These are phyloP conservation scores for Pyrrhia umbra DNA, from an alignment of 2,888 invertebrate species.

Conservation along the genomic window DNA sequence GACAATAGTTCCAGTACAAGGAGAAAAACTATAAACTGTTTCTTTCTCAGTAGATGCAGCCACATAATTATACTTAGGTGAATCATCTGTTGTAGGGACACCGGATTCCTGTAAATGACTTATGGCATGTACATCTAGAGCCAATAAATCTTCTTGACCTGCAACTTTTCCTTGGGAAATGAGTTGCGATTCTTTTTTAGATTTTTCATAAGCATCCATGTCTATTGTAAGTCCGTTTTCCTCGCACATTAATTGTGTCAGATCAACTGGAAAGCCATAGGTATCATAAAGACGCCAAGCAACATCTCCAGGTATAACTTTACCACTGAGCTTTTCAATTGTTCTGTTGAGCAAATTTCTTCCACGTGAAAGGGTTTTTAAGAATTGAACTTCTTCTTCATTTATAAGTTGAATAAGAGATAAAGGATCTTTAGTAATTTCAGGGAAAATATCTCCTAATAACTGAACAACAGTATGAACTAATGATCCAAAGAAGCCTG, in stretches of 20 bases:
- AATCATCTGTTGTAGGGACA: conserved; percentile 96
- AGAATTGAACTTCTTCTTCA: conserved; percentile 99
- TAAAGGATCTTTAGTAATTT: conserved; percentile 96
- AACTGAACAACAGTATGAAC: conserved; percentile 97
- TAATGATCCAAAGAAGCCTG: conserved; percentile 97
- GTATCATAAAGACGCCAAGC: conserved; percentile 99
- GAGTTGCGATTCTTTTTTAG: conserved; percentile 96
- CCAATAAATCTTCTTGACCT: conserved; percentile 95
- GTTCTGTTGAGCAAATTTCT: conserved; percentile 97
- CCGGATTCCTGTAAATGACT: conserved; percentile 95
- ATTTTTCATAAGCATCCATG: conserved; percentile 97
- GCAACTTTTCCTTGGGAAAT: conserved; percentile 96
- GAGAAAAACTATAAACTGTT: conserved; percentile 94
- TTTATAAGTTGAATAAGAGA: conserved; percentile 98
- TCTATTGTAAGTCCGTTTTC: conserved; percentile 97
- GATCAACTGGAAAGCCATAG: conserved; percentile 99
- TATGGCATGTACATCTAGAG: conserved; percentile 98
- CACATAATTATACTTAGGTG: conserved; percentile 96
- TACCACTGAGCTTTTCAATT: conserved; percentile 94
- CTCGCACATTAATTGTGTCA: conserved; percentile 99
- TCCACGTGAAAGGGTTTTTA: conserved; percentile 98
- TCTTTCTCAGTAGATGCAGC: conserved; percentile 91
- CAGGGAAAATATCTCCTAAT: conserved; percentile 95
- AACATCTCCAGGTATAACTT: conserved; percentile 97
- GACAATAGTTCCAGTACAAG: conserved; percentile 94